These are phyloP conservation scores for Lasioglossum vierecki DNA, from an alignment of 2,888 invertebrate species.

Conservation along the genomic window DNA sequence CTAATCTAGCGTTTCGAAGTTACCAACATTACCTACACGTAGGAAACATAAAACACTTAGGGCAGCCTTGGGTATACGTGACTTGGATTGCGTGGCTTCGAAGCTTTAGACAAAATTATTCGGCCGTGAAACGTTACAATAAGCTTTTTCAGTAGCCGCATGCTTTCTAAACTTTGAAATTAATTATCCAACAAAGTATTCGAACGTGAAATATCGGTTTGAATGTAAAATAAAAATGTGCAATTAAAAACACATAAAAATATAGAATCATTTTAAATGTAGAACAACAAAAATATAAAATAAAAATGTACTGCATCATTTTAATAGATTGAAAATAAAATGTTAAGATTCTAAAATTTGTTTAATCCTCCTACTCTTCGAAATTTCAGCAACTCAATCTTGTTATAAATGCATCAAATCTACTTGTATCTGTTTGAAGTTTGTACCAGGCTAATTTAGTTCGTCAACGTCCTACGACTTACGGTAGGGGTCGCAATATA, in stretches of 20 bases:
- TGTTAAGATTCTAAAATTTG: no score
- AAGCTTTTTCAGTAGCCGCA: background rate
- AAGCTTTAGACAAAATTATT: background rate
- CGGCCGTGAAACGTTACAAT: background rate
- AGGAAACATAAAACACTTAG: background rate
- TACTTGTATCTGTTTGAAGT: background rate
- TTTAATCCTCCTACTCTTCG: no score
- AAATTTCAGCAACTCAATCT: no score
- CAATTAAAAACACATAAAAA: no score
- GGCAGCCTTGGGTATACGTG: background rate
- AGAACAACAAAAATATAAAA: no score
- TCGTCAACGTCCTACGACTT: background rate
- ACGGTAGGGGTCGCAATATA: background rate
- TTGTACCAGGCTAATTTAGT: background rate
- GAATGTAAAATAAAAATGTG: background rate
- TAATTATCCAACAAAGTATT: background rate
- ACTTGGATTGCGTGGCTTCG: background rate
- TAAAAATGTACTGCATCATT: no score
- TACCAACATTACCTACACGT: constrained; percentile 2
- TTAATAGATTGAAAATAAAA: no score
- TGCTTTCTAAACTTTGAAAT: background rate
- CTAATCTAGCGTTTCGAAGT: background rate
- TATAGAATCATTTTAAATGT: no score
- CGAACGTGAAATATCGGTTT: background rate
- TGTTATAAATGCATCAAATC: no score